Percentiles rank a stretch among this genome's conserved stretches.
These are phyloP conservation scores for Eulemur albifrons DNA, from an alignment of 2,797 vertebrate genomes.

Conservation along the genomic window DNA sequence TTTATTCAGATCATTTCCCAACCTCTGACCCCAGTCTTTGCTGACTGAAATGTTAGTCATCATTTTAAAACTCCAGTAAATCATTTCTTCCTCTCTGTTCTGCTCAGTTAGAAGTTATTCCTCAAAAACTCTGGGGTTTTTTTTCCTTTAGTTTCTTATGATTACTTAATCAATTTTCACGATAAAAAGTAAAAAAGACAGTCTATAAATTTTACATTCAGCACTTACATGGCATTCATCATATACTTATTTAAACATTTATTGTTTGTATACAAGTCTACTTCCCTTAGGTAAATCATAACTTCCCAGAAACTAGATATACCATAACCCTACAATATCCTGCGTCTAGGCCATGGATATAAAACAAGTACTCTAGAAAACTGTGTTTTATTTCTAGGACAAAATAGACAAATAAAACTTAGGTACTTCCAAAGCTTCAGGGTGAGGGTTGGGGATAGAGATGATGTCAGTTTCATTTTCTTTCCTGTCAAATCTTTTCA, in stretches of 20 bases:
- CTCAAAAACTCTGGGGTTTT: background rate
- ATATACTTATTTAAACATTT: background rate
- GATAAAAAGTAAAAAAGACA: slow-evolving; percentile 13
- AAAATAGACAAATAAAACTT: background rate
- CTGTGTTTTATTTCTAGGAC: background rate
- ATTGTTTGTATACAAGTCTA: background rate
- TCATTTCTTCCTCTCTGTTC: background rate
- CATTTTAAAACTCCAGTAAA: background rate
- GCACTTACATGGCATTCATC: background rate
- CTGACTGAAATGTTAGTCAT: background rate
- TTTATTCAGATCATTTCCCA: background rate
- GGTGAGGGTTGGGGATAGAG: background rate
- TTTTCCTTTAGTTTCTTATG: background rate
- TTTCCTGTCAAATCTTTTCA: background rate
- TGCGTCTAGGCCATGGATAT: background rate
- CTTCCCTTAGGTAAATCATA: background rate
- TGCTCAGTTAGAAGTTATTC: background rate
- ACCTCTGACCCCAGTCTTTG: background rate
- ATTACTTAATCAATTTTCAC: background rate
- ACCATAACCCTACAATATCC: background rate
- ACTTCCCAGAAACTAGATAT: background rate
- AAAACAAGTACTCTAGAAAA: background rate
- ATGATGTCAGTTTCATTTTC: background rate
- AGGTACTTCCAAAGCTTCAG: background rate
- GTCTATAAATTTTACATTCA: background rate